Conservation (phyloP, 2,888 invertebrate species). For the Sesamia inferens region DNA sequence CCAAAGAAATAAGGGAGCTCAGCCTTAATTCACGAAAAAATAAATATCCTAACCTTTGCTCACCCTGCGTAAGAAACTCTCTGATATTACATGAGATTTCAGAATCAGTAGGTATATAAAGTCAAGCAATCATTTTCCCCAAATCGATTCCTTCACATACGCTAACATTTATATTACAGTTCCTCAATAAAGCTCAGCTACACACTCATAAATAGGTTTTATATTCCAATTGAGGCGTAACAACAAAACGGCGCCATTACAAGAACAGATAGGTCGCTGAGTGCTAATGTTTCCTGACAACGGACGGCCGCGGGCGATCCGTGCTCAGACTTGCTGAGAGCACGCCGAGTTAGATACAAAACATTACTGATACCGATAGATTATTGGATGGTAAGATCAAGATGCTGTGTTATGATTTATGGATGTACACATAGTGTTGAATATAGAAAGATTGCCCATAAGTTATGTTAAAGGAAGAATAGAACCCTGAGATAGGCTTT, state of each 20-base stretch:
- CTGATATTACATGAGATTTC: background rate
- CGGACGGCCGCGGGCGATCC: conserved; percentile 27
- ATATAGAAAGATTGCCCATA: background rate
- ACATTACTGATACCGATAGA: conserved; percentile 4
- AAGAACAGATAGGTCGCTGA: conserved; percentile 34
- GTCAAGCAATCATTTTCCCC: conserved; percentile 11
- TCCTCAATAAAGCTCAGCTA: conserved; percentile 40
- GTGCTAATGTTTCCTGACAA: conserved; percentile 52
- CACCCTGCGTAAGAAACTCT: background rate
- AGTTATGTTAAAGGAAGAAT: background rate
- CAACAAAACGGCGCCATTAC: conserved; percentile 37
- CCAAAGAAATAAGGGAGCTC: background rate
- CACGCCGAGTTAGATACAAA: background rate
- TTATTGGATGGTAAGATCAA: background rate
- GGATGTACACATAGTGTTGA: background rate
- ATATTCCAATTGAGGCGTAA: conserved; percentile 44
- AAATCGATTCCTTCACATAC: conserved; percentile 12
- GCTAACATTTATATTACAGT: conserved; percentile 22
- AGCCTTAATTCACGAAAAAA: background rate
- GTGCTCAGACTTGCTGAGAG: background rate
- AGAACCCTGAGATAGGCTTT: background rate
- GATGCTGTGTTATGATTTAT: conserved; percentile 13
- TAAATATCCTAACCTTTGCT: background rate
- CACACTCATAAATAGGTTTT: conserved; percentile 49
- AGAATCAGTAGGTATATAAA: conserved; percentile 4